These are phyloP conservation scores for Drosophila ironensis DNA, from an alignment of 1,140 invertebrate genomes.

Conservation along the genomic window DNA sequence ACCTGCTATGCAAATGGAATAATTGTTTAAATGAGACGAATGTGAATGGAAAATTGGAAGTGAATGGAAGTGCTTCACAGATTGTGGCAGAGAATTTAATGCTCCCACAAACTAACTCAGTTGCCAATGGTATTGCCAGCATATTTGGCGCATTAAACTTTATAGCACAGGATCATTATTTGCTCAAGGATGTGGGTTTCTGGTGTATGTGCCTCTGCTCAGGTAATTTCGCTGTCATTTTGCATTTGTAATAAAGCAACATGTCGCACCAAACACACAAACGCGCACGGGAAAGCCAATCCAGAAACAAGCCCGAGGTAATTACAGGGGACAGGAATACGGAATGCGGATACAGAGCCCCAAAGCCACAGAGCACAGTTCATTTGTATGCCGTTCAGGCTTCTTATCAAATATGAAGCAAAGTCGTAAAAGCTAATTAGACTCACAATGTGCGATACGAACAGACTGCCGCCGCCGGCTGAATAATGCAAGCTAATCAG, in stretches of 20 bases:
- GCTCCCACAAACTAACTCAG: slow-evolving; percentile 45
- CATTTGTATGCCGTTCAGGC: slow-evolving; percentile 75
- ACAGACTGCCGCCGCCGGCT: slow-evolving; percentile 17
- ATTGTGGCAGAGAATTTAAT: slow-evolving; percentile 30
- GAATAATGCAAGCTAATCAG: slow-evolving; percentile 75
- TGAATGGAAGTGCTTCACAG: too few species aligned
- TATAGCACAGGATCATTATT: slow-evolving; percentile 57
- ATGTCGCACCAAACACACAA: slow-evolving; percentile 53
- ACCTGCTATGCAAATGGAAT: slow-evolving; percentile 51
- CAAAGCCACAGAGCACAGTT: slow-evolving; percentile 19
- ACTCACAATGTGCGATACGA: slow-evolving; percentile 62
- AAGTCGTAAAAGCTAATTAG: slow-evolving; percentile 80
- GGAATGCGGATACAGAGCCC: slow-evolving; percentile 3
- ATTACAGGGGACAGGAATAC: slow-evolving; percentile 49
- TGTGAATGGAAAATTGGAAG: slow-evolving; percentile 15
- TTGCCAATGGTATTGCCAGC: slow-evolving; percentile 50
- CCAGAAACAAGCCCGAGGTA: slow-evolving; percentile 42
- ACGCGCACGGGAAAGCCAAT: slow-evolving; percentile 24
- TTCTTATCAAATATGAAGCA: slow-evolving; percentile 80
- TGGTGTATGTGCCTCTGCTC: slow-evolving; percentile 3
- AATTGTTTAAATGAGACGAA: slow-evolving; percentile 60
- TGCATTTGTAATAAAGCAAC: slow-evolving; percentile 80
- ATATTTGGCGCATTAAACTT: slow-evolving; percentile 55
- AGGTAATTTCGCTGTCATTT: slow-evolving; percentile 77
- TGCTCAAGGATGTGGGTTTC: slow-evolving; percentile 42